phyloP scores from a whole-genome alignment of 2,113 vertebrate genomes.

The Campylomormyrus tamandua region DNA sequence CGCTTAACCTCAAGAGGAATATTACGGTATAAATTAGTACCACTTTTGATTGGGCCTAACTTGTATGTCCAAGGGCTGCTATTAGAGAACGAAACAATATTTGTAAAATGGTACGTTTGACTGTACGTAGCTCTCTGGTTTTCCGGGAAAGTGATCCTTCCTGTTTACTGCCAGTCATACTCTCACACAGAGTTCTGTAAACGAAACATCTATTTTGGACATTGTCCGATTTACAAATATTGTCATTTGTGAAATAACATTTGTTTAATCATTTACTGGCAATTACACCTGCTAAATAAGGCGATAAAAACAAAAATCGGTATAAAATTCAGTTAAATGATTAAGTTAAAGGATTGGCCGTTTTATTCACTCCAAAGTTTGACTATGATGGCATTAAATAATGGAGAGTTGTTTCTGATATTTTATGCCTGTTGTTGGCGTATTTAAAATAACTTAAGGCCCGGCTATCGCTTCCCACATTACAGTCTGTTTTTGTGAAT shows the following conservation, averaged over 20 bases:
- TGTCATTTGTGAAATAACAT: conserved; percentile 16
- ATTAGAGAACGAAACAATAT: background rate
- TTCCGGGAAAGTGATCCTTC: background rate
- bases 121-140: too few species aligned
- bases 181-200: background rate
- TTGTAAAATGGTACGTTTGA: background rate
- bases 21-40: background rate
- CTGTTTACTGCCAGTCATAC: conserved; percentile 17
- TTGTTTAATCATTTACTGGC: conserved; percentile 13
- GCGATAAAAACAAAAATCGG: background rate
- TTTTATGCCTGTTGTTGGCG: background rate
- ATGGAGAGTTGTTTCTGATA: background rate
- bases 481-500: background rate
- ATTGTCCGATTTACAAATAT: conserved; percentile 17
- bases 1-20: background rate
- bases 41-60: background rate
- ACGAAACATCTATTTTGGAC: conserved; percentile 16
- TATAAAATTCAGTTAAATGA: background rate
- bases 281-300: background rate
- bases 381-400: background rate
- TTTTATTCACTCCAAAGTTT: background rate
- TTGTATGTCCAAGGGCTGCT: background rate
- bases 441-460: background rate
- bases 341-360: background rate
- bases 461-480: background rate